Base-by-base conservation (phyloP, 1,140 invertebrate species). In the Macrotrachela quadricornifera region DNA sequence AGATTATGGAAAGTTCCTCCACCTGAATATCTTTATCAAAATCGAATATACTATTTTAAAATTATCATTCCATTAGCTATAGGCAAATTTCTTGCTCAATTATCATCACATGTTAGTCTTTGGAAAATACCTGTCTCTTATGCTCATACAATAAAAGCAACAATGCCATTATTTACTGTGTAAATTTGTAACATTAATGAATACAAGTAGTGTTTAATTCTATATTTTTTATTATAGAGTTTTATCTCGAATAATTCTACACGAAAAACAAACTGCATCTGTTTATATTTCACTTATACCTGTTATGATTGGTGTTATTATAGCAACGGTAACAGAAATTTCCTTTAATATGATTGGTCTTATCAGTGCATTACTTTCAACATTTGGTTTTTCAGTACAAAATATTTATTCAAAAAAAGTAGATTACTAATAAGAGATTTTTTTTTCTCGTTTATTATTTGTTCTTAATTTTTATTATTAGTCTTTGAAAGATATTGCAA, bases 121-220 rank as follows among this genome's bases (percentile, higher is more conserved):
- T 94, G 84, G 85, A 92, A 90, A 73, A 85, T 94, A 15, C 85
- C 88, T 13, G 85, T 95, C 4, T 91, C 85, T 0, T 96, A 94
- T 72, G 85, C 88, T 43, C 90, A 95, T 67, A 95, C 21, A 92
- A 88, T 95, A 48, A 95, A 95, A 76, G 87, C 87, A 57, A 91
- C 88, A 54, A 87, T 92, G 79, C 90, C 91, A 17, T 72, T 95
- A 36, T 96, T 95, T 71, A 91, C 87, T 50, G 87, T 95, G 46
- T 70, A 30, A 30, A 30, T 4, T 30, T 4, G 2, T 30, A 2
- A 30, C 8, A 4, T 30, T 30, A 4, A 4, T 30, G 21, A 8
- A 4, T 30, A 30, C 21, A 30, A 30, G 8, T 30, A 30, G 2
- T 30, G 2, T 30, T 30, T 30, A 4, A 2, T 4, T 30, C 21